Evolutionary conservation across 2,888 invertebrate genomes (phyloP).

Genomic region (Tachina fera): DNA sequence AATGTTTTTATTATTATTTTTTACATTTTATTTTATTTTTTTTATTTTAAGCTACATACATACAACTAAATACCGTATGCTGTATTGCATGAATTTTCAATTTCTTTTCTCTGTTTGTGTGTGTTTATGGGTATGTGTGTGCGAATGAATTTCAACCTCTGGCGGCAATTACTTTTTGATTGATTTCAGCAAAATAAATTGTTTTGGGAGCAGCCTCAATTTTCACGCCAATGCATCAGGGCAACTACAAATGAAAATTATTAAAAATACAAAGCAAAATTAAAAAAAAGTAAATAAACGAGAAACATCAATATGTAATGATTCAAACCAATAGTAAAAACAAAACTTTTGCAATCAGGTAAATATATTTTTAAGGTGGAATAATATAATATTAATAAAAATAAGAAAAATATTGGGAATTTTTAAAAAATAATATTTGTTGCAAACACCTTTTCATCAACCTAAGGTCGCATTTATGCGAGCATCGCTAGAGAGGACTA

Average conservation of each 20-base stretch:
- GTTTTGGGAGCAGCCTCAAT: conserved; percentile 70
- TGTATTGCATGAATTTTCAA: conserved; percentile 40
- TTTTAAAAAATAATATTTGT: too few relatives aligned
- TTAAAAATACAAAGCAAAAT: conserved; percentile 19
- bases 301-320: conserved; percentile 25
- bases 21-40: conserved; percentile 8
- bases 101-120: conserved; percentile 6
- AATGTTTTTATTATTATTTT: conserved; percentile 18
- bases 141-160: conserved; percentile 50
- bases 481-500: too few relatives aligned
- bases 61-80: conserved; percentile 18
- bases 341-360: conserved; percentile 35
- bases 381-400: background rate
- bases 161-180: conserved; percentile 70
- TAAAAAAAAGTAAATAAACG: conserved; percentile 7
- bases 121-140: conserved; percentile 8
- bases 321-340: conserved; percentile 30
- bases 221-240: conserved; percentile 66
- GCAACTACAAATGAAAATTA: conserved; percentile 46
- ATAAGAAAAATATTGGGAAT: too few relatives aligned
- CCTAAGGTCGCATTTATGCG: too few relatives aligned
- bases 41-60: background rate
- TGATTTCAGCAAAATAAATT: conserved; percentile 70
- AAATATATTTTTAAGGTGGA: conserved; percentile 7
- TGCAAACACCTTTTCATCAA: too few relatives aligned